phyloP scores from a whole-genome alignment of 2,888 invertebrate species.

The Cetonia aurata region DNA sequence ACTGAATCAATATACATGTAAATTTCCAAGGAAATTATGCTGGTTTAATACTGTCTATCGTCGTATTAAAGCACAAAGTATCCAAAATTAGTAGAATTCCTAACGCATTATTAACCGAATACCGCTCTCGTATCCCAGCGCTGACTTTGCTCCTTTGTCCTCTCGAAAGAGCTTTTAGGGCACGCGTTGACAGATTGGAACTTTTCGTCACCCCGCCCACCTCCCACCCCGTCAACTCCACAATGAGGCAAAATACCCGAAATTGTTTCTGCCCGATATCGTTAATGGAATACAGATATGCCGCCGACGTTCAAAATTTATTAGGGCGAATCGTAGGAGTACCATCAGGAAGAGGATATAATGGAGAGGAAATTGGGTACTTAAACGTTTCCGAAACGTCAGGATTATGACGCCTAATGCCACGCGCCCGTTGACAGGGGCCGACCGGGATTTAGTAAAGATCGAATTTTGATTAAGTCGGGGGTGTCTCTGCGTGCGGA shows the following conservation, averaged over 20 bases:
- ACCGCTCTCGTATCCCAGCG: no score
- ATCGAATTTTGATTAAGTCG: conserved; percentile 25
- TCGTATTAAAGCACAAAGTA: neutral
- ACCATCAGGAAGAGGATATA: neutral
- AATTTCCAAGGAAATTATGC: no score
- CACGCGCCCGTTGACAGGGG: no score
- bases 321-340: neutral
- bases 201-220: neutral
- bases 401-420: conserved; percentile 1
- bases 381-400: conserved; percentile 6
- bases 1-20: no score
- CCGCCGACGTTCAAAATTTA: neutral
- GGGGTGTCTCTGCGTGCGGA: neutral
- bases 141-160: no score
- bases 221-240: no score
- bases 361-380: conserved; percentile 8
- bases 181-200: neutral
- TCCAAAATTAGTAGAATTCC: conserved; percentile 2
- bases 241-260: neutral
- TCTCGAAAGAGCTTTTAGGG: no score
- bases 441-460: neutral
- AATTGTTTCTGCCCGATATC: neutral
- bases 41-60: neutral
- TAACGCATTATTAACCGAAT: conserved; percentile 1
- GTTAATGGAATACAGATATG: conserved; percentile 6